Evolutionary conservation across 2,113 vertebrate species (phyloP).

Genomic region (Odocoileus hemionus): DNA sequence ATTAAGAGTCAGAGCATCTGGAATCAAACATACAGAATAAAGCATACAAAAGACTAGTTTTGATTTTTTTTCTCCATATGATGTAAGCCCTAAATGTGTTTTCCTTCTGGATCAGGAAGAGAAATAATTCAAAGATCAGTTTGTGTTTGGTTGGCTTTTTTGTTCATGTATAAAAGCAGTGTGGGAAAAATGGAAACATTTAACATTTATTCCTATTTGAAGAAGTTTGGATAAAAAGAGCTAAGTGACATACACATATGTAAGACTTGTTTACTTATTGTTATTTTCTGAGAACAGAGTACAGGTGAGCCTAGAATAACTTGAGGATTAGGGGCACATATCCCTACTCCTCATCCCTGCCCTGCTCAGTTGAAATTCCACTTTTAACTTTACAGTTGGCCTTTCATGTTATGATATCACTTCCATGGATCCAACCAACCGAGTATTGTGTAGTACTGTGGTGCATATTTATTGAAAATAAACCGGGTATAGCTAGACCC

Average conservation of each 20-base stretch:
- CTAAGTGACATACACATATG: not conserved
- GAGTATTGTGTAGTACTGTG: not conserved
- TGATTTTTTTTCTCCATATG: not conserved
- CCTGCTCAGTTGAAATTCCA: not conserved
- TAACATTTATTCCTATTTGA: not conserved
- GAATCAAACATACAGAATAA: not conserved
- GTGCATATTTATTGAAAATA: not conserved
- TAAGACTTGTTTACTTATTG: not conserved
- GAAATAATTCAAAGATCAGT: not conserved
- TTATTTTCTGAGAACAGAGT: not conserved
- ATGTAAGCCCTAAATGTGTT: not conserved
- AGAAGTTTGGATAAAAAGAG: not conserved
- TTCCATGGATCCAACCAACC: not conserved
- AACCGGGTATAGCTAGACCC: not conserved
- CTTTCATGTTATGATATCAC: not conserved
- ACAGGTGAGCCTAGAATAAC: not conserved
- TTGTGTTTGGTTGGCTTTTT: slow-evolving; percentile 2
- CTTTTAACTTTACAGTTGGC: not conserved
- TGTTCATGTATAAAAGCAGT: not conserved
- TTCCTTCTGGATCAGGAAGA: not conserved
- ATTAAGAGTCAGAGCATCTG: not conserved
- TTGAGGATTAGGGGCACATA: not conserved
- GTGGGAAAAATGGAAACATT: not conserved
- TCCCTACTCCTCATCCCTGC: not conserved
- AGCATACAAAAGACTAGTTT: not conserved